Evolutionary conservation across 2,888 invertebrate species (phyloP).

Genomic region (Polyommatus iphigenia): DNA sequence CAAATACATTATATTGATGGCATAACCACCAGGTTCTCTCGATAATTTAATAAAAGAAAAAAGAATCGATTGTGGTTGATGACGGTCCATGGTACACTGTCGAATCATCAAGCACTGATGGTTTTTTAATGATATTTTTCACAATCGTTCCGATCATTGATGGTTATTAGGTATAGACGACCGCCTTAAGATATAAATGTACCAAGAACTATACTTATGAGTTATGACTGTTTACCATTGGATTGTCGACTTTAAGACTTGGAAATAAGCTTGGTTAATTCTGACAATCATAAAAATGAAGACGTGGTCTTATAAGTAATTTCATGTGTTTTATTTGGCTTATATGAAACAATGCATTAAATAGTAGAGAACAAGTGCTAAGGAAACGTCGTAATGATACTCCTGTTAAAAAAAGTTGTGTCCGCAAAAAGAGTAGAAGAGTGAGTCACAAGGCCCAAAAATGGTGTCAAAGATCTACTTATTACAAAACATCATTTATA

Average conservation of each 20-base stretch:
- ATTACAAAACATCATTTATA: background rate
- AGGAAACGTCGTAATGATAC: background rate
- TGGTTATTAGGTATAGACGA: conserved; percentile 77
- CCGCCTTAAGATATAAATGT: conserved; percentile 63
- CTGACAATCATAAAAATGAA: background rate
- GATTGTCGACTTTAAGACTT: background rate
- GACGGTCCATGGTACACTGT: conserved; percentile 67
- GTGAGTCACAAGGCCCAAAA: background rate
- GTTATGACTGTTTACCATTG: conserved; percentile 28
- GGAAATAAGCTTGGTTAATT: background rate
- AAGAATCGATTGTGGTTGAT: conserved; percentile 78
- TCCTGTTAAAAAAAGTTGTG: background rate
- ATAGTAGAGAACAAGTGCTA: background rate
- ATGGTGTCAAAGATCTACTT: background rate
- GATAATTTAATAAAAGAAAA: conserved; percentile 74
- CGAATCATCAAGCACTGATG: conserved; percentile 78
- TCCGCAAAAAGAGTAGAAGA: background rate
- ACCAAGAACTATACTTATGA: conserved; percentile 35
- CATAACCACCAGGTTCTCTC: conserved; percentile 44
- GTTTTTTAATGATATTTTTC: conserved; percentile 82
- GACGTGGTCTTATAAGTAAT: background rate
- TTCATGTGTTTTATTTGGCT: background rate
- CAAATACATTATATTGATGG: conserved; percentile 20
- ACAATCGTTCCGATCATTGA: conserved; percentile 78
- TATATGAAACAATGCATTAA: background rate